Percentiles rank a stretch among this genome's conserved stretches.
Evolutionary conservation across 2,113 vertebrate genomes (phyloP).

Genomic region (Progne subis): DNA sequence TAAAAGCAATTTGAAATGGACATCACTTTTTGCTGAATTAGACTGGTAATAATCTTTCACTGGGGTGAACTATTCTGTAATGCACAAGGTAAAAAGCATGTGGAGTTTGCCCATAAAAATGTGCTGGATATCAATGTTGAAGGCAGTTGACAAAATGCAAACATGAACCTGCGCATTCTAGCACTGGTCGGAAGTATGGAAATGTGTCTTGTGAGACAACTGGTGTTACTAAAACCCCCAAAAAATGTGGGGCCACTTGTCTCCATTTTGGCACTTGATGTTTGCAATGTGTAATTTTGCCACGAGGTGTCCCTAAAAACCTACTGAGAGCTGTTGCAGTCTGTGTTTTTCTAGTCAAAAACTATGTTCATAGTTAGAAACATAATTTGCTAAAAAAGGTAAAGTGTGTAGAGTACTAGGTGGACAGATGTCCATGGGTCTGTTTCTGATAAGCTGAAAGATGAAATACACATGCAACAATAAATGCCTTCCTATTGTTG

Average conservation of each 20-base stretch:
- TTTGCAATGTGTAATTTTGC: not conserved
- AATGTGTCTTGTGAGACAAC: not conserved
- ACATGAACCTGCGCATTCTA: not conserved
- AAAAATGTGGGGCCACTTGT: not conserved
- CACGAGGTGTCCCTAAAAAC: not conserved
- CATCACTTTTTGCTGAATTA: not conserved
- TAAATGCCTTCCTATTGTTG: not conserved
- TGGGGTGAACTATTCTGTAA: not conserved
- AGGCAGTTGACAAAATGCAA: not conserved
- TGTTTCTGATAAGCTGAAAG: not conserved
- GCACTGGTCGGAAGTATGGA: not conserved
- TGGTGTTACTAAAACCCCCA: not conserved
- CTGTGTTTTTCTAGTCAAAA: not conserved
- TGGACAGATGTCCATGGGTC: no score
- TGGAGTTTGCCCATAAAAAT: not conserved
- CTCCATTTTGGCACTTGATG: not conserved
- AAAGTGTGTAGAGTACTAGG: not conserved
- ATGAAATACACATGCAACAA: not conserved
- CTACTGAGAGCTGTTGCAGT: not conserved
- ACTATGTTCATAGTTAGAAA: not conserved
- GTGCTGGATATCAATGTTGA: not conserved
- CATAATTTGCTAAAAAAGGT: not conserved
- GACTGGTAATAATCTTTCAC: not conserved
- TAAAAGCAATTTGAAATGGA: not conserved
- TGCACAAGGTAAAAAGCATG: not conserved